Conservation (phyloP, 2,797 vertebrate species). For the Crocodylus rhombifer region DNA sequence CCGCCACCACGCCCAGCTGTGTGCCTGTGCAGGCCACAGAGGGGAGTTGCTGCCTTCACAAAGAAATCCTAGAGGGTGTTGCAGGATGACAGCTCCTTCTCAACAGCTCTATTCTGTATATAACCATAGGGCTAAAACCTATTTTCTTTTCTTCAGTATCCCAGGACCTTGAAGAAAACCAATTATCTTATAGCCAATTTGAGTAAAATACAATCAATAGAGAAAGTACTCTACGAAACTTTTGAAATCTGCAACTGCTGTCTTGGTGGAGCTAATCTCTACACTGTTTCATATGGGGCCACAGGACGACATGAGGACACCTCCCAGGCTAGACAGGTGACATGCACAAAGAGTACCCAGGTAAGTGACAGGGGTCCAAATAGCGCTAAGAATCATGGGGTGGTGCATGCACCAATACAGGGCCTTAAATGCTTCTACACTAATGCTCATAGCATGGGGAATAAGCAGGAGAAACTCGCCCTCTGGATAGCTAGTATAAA, state of each 20-base stretch:
- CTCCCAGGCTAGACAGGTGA: too few relatives aligned
- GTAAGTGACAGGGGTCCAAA: too few relatives aligned
- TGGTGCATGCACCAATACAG: too few relatives aligned
- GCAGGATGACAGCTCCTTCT: neutral
- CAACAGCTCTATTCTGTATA: neutral
- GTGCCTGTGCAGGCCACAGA: too few relatives aligned
- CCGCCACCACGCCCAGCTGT: too few relatives aligned
- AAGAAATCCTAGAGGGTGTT: neutral
- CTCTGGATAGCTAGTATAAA: too few relatives aligned
- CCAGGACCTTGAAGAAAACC: neutral
- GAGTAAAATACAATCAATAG: neutral
- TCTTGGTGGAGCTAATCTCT: neutral
- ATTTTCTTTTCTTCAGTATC: neutral
- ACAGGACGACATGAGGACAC: too few relatives aligned
- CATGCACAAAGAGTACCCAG: too few relatives aligned
- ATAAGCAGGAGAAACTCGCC: too few relatives aligned
- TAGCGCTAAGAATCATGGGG: too few relatives aligned
- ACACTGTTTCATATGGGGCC: neutral
- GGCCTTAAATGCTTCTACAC: too few relatives aligned
- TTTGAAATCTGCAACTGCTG: neutral
- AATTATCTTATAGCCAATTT: neutral
- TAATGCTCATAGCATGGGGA: too few relatives aligned
- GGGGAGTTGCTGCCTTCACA: neutral
- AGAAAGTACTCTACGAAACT: neutral
- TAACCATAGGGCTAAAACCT: neutral